Evolutionary conservation across 2,888 invertebrate species (phyloP).

Genomic region (Digitonthophagus gazella): DNA sequence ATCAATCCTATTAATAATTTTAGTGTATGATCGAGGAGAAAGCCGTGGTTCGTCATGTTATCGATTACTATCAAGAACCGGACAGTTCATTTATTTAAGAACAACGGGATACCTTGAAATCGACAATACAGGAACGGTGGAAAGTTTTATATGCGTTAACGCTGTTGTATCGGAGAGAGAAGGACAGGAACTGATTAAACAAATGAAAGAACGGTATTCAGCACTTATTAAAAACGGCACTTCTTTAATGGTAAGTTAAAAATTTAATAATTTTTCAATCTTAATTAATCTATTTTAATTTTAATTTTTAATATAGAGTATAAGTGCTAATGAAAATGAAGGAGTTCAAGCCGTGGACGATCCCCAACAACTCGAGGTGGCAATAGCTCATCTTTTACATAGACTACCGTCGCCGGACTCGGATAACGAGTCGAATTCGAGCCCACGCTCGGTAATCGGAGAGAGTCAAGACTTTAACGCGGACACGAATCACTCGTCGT

Average conservation of each 20-base stretch:
- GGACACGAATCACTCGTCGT: constrained; percentile 18
- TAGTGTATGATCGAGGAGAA: constrained; percentile 84
- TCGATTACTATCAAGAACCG: constrained; percentile 75
- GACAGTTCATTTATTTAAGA: constrained; percentile 81
- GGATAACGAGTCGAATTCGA: constrained; percentile 38
- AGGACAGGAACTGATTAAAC: constrained; percentile 67
- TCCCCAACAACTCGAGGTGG: constrained; percentile 67
- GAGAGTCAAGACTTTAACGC: constrained; percentile 47
- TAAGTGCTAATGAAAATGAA: neutral
- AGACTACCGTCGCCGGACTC: constrained; percentile 52
- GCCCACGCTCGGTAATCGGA: constrained; percentile 33
- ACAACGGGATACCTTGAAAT: constrained; percentile 83
- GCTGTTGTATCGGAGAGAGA: constrained; percentile 72
- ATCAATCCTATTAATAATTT: neutral
- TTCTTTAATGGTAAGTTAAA: constrained; percentile 25
- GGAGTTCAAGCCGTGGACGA: constrained; percentile 60
- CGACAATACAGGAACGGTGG: constrained; percentile 74
- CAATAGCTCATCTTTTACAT: constrained; percentile 67
- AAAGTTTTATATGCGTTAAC: constrained; percentile 85
- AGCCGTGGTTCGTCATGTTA: constrained; percentile 86
- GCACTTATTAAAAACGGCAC: constrained; percentile 53
- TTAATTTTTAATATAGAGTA: neutral
- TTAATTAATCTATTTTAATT: neutral
- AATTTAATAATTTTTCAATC: neutral
- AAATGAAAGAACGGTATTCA: constrained; percentile 79